Evolutionary conservation across 2,797 vertebrate genomes (phyloP), one percentile per base, ranked within the genome.

Genomic region (Meriones psammophilus): DNA sequence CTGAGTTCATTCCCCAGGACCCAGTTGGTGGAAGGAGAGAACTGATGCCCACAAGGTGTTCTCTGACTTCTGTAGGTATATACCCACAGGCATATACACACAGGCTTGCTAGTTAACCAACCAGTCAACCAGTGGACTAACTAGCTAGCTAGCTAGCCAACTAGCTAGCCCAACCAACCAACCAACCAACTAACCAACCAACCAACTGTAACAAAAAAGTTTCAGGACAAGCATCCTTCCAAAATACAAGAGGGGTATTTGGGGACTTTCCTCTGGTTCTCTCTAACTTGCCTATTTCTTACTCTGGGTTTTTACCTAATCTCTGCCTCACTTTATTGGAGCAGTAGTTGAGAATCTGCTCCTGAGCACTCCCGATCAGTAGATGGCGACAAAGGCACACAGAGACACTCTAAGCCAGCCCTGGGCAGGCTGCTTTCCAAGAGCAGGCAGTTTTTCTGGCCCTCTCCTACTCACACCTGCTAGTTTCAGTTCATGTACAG

Each of bases 381-480:
- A 97, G 97, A 81, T 93, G 96, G 95, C 73, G 88, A 95, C 85
- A 95, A 68, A 97, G 71, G 20, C 26, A 42, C 79, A 64, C 5
- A 10, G 36, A 46, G 69, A 39, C 8, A 12, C 13, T 30, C 17
- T 22, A 28, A 83, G 24, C 18, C 58, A 15, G 15, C 6, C 60
- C 18, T 4, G 68, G 6, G 15, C 58, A 9, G 39, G 28, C 0
- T 1, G 3, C 36, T 26, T 30, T 20, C 56, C 24, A 12, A n/a
- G 24, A 22, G 30, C n/a, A n/a, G n/a, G n/a, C n/a, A n/a, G n/a
- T n/a, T n/a, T n/a, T n/a, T n/a, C n/a, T n/a, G n/a, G n/a, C 24
- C 24, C 18, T 42, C 20, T 90, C 24, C 22, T 86, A 15, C 5
- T 33, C 26, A 71, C n/a, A 8, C 8, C 62, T 71, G 39, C 24